Percentiles rank a stretch among this genome's conserved stretches.
Conservation (phyloP, 2,797 vertebrate species). For the Pipistrellus pipistrellus region DNA sequence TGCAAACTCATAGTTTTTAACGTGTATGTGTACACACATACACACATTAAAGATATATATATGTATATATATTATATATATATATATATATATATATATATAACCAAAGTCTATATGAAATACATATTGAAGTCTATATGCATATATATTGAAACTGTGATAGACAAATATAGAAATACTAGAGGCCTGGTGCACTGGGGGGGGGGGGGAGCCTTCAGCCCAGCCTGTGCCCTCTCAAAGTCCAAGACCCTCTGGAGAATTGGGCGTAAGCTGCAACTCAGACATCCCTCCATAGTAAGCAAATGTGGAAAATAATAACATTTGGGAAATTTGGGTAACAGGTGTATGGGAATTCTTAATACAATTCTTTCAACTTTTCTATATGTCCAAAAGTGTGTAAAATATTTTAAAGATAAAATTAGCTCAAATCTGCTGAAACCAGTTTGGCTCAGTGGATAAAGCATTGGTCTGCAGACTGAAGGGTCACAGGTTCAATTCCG, state of each 20-base stretch:
- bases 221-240: too few relatives aligned
- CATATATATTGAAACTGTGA: not conserved
- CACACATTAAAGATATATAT: not conserved
- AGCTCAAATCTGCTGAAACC: not conserved
- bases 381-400: not conserved
- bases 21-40: not conserved
- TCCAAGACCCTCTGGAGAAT: too few relatives aligned
- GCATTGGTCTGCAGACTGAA: too few relatives aligned
- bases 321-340: not conserved
- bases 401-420: not conserved
- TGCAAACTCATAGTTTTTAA: not conserved
- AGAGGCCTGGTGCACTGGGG: too few relatives aligned
- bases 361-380: not conserved
- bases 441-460: too few relatives aligned
- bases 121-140: not conserved
- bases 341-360: not conserved
- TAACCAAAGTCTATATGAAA: not conserved
- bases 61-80: not conserved
- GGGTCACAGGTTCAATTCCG: too few relatives aligned
- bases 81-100: not conserved
- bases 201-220: too few relatives aligned
- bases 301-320: constrained; percentile 10
- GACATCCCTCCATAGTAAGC: not conserved
- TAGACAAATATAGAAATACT: not conserved
- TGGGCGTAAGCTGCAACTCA: too few relatives aligned